Conservation (phyloP, 2,888 invertebrate genomes). For the Caenorhabditis sp. region DNA sequence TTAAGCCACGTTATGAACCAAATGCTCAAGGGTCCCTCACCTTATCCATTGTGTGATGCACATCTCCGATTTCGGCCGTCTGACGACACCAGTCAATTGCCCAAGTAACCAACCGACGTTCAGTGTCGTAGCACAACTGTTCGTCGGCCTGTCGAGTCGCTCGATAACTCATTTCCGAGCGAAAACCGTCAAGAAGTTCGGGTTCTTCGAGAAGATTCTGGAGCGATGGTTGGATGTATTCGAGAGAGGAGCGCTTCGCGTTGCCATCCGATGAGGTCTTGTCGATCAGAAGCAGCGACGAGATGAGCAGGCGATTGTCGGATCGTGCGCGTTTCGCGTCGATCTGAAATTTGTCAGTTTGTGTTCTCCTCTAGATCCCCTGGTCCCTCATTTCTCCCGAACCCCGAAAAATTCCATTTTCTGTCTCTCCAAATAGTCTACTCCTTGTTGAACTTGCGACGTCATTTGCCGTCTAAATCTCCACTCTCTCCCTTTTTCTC, state of each 20-base stretch:
- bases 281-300: slow-evolving; percentile 72
- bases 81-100: slow-evolving; percentile 77
- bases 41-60: slow-evolving; percentile 66
- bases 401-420: background rate
- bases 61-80: slow-evolving; percentile 72
- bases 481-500: background rate
- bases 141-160: slow-evolving; percentile 68
- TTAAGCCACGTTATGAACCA: too few species aligned
- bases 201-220: slow-evolving; percentile 72
- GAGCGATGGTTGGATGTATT: slow-evolving; percentile 63
- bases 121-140: slow-evolving; percentile 67
- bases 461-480: slow-evolving; percentile 35
- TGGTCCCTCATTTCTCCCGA: background rate
- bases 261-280: slow-evolving; percentile 71
- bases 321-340: slow-evolving; percentile 67
- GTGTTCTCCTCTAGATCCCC: too few species aligned
- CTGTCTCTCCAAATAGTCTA: slow-evolving; percentile 2
- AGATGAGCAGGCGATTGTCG: slow-evolving; percentile 71
- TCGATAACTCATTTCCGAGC: slow-evolving; percentile 74
- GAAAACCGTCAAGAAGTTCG: slow-evolving; percentile 76
- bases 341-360: slow-evolving; percentile 37
- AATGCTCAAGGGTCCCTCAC: slow-evolving; percentile 3
- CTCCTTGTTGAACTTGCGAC: slow-evolving; percentile 17
- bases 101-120: slow-evolving; percentile 76
- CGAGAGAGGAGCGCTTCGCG: slow-evolving; percentile 57